Evolutionary conservation across 1,140 invertebrate genomes (phyloP).

Genomic region (Archegozetes longisetosus): DNA sequence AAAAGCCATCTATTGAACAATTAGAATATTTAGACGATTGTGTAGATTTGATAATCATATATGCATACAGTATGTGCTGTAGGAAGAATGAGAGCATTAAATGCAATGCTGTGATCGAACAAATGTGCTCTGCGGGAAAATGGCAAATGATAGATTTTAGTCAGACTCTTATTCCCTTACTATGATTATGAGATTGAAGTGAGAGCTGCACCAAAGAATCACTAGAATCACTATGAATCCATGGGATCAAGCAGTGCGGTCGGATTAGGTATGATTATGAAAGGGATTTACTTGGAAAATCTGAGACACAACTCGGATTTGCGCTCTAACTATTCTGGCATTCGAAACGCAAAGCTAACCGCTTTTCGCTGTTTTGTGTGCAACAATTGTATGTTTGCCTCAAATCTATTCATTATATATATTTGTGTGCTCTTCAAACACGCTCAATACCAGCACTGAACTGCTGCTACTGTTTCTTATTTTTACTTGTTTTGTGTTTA

Average conservation of each 20-base stretch:
- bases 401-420: too few relatives aligned
- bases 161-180: not conserved
- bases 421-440: too few relatives aligned
- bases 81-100: not conserved
- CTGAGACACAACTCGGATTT: conserved; percentile 13
- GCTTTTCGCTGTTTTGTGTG: too few relatives aligned
- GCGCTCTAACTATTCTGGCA: too few relatives aligned
- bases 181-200: not conserved
- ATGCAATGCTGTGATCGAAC: not conserved
- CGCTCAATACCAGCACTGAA: too few relatives aligned
- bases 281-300: conserved; percentile 9
- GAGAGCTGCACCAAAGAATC: not conserved
- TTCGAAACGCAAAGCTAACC: too few relatives aligned
- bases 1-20: too few relatives aligned
- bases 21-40: not conserved
- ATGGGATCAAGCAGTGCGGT: not conserved
- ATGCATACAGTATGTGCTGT: not conserved
- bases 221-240: not conserved
- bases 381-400: too few relatives aligned
- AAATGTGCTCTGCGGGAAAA: not conserved
- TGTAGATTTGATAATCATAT: not conserved
- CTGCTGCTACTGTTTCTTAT: too few relatives aligned
- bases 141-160: not conserved
- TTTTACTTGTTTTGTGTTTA: too few relatives aligned
- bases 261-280: conserved; percentile 13